These are phyloP conservation scores for Chelon auratus DNA, from an alignment of 2,797 vertebrate genomes.

Conservation along the genomic window DNA sequence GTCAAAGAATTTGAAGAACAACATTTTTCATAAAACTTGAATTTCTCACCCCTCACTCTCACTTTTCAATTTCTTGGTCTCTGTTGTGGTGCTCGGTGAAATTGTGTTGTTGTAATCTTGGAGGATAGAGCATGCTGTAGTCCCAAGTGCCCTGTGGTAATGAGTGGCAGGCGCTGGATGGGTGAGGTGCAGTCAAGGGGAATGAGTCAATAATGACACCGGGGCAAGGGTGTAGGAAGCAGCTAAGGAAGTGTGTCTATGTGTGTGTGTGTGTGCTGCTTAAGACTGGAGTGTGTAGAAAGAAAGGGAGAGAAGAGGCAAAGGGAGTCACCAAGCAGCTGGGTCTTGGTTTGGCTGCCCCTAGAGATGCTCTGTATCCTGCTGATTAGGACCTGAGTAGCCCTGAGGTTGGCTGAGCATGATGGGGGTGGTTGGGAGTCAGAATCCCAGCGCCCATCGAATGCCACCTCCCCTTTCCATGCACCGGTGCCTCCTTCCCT, in stretches of 20 bases:
- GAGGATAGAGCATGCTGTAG: conserved; percentile 47
- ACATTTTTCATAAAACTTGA: conserved; percentile 29
- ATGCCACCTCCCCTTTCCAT: conserved; percentile 60
- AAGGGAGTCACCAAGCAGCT: conserved; percentile 78
- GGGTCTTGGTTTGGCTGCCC: conserved; percentile 68
- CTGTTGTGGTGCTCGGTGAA: conserved; percentile 39
- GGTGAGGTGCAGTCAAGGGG: conserved; percentile 80
- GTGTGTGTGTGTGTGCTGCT: conserved; percentile 47
- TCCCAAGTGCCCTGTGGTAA: conserved; percentile 72
- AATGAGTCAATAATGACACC: conserved; percentile 79
- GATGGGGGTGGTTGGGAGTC: conserved; percentile 32
- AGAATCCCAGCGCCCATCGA: conserved; percentile 63
- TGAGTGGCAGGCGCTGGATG: conserved; percentile 75
- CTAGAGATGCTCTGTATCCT: conserved; percentile 82
- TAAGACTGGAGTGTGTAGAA: conserved; percentile 41
- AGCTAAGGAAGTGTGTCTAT: conserved; percentile 63
- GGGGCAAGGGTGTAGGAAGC: conserved; percentile 69
- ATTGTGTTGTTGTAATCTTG: conserved; percentile 54
- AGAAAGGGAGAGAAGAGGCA: conserved; percentile 51
- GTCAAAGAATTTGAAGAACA: conserved; percentile 3
- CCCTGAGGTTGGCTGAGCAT: conserved; percentile 71
- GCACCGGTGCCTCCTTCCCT: conserved; percentile 50
- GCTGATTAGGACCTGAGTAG: conserved; percentile 83
- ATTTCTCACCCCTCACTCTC: conserved; percentile 2
- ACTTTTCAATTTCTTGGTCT: conserved; percentile 2